Evolutionary conservation across 2,797 vertebrate genomes (phyloP).

Genomic region (Paguma larvata): DNA sequence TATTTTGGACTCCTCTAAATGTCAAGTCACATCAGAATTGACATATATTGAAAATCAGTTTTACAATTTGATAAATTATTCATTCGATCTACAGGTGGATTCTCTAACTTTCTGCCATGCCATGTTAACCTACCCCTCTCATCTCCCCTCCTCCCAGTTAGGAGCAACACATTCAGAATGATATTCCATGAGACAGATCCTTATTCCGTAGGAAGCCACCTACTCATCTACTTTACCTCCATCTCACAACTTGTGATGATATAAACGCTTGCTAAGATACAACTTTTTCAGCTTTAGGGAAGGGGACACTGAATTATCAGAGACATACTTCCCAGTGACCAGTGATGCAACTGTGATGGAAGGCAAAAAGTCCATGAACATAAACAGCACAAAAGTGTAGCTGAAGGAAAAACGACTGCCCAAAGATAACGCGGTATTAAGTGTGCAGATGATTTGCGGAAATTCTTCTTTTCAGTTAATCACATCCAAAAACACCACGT

Average conservation of each 20-base stretch:
- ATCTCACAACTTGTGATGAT: not conserved
- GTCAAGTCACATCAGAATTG: not conserved
- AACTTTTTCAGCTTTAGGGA: not conserved
- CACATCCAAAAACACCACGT: not conserved
- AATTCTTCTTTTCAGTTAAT: not conserved
- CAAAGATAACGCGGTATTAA: not conserved
- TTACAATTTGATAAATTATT: not conserved
- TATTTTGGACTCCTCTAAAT: not conserved
- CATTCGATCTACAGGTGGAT: not conserved
- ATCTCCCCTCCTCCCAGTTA: not conserved
- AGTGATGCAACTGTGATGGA: not conserved
- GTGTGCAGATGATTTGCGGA: not conserved
- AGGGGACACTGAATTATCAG: not conserved
- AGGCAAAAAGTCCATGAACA: not conserved
- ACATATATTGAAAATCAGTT: not conserved
- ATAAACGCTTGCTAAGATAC: fast-evolving
- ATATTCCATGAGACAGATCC: not conserved
- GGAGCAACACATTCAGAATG: not conserved
- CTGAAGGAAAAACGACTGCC: not conserved
- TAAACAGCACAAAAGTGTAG: not conserved
- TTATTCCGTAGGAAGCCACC: not conserved
- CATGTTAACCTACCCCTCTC: not conserved
- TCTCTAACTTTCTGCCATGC: not conserved
- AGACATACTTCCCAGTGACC: not conserved
- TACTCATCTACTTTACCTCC: not conserved